phyloP scores from a whole-genome alignment of 2,113 vertebrate genomes.

The Mastomys coucha region DNA sequence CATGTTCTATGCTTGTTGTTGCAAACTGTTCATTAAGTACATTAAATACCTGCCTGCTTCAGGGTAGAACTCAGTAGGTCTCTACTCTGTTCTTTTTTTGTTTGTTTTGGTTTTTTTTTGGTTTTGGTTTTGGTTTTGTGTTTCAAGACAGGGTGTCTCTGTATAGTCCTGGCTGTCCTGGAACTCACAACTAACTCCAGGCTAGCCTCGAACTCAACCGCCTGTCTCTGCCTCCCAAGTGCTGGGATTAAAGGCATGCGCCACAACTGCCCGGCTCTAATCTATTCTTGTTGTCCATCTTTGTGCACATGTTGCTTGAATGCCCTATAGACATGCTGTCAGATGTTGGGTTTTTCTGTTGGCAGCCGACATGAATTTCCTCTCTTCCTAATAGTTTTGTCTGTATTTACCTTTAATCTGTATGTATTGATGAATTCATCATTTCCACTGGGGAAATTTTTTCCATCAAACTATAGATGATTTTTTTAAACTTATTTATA shows the following conservation, averaged over 20 bases:
- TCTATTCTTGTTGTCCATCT: accelerated
- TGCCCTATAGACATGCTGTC: background rate
- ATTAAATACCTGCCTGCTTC: background rate
- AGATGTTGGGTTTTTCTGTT: background rate
- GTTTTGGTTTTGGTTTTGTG: too few relatives aligned
- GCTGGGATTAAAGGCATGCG: too few relatives aligned
- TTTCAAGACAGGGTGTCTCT: too few relatives aligned
- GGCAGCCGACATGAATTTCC: background rate
- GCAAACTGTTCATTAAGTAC: background rate
- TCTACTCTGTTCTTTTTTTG: too few relatives aligned
- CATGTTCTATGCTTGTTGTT: background rate
- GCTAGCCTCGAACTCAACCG: too few relatives aligned
- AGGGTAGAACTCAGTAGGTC: background rate
- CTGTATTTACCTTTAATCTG: constrained; percentile 23
- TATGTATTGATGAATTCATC: background rate
- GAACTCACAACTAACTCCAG: too few relatives aligned
- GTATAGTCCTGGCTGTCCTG: too few relatives aligned
- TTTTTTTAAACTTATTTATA: too few relatives aligned
- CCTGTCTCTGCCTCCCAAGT: too few relatives aligned
- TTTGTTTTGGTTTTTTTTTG: too few relatives aligned
- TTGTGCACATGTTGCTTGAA: accelerated
- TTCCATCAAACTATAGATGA: constrained; percentile 32
- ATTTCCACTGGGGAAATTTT: background rate
- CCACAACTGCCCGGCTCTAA: too few relatives aligned
- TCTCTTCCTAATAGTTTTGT: background rate